phyloP scores from a whole-genome alignment of 2,113 vertebrate genomes.

The Pycnonotus jocosus region DNA sequence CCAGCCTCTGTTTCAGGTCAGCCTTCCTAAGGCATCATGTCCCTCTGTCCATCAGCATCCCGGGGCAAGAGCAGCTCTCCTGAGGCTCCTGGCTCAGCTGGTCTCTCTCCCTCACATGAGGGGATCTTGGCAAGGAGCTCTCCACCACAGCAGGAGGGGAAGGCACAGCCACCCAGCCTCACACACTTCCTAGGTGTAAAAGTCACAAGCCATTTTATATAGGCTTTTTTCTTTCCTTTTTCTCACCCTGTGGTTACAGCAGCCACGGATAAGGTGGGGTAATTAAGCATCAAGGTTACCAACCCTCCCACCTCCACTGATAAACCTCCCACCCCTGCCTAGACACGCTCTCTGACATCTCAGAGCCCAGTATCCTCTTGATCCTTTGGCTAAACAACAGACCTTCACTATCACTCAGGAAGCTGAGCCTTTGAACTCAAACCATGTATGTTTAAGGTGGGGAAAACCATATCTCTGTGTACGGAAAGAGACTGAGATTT shows the following conservation, averaged over 20 bases:
- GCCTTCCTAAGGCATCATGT: too few species aligned
- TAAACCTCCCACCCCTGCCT: conserved; percentile 42
- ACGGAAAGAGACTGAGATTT: background rate
- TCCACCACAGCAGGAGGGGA: background rate
- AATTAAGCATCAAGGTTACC: background rate
- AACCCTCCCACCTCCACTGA: background rate
- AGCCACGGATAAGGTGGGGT: background rate
- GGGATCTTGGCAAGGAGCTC: background rate
- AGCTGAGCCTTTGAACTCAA: conserved; percentile 61
- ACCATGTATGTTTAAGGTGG: conserved; percentile 62
- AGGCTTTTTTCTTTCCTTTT: background rate
- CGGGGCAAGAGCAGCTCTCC: rapidly evolving
- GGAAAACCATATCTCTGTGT: conserved; percentile 57
- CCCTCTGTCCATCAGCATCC: background rate
- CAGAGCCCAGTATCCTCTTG: conserved; percentile 52
- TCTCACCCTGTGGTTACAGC: background rate
- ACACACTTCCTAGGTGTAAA: background rate
- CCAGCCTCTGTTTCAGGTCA: too few species aligned
- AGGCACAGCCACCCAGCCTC: background rate
- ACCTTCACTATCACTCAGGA: conserved; percentile 53
- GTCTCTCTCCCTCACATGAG: rapidly evolving
- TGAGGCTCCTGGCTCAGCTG: background rate
- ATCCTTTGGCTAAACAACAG: conserved; percentile 62
- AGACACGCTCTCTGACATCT: conserved; percentile 21
- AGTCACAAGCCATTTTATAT: background rate